Evolutionary conservation across 2,888 invertebrate genomes (phyloP).

Genomic region (Lysandra coridon): DNA sequence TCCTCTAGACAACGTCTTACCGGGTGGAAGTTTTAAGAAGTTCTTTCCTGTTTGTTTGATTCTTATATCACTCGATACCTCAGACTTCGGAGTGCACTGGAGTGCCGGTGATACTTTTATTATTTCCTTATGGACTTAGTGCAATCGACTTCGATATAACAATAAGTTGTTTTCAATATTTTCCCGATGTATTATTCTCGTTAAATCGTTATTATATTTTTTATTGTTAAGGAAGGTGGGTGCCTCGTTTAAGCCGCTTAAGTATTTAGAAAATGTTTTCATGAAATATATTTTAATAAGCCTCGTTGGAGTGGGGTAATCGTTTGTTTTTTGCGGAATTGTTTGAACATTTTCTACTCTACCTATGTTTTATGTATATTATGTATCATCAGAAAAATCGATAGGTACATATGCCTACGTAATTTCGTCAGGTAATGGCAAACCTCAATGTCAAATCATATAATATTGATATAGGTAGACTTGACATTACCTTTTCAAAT

Average conservation of each 20-base stretch:
- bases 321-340: constrained; percentile 10
- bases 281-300: constrained; percentile 17
- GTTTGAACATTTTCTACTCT: background rate
- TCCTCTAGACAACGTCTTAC: constrained; percentile 52
- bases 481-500: background rate
- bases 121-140: constrained; percentile 62
- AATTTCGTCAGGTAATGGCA: background rate
- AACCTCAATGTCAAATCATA: too few relatives aligned
- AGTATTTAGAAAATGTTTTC: constrained; percentile 18
- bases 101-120: constrained; percentile 67
- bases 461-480: background rate
- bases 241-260: constrained; percentile 4
- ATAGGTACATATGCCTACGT: too few relatives aligned
- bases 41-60: constrained; percentile 64
- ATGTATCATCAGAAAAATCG: too few relatives aligned
- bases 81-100: constrained; percentile 48
- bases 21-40: constrained; percentile 55
- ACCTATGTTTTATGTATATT: background rate
- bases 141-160: constrained; percentile 48
- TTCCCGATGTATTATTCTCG: constrained; percentile 28
- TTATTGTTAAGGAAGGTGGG: constrained; percentile 6
- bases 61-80: constrained; percentile 61
- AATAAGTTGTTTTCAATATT: constrained; percentile 44
- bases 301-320: constrained; percentile 5
- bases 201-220: constrained; percentile 27